Base-by-base conservation (phyloP, 2,113 vertebrate genomes). In the Forbesichthys agassizii region DNA sequence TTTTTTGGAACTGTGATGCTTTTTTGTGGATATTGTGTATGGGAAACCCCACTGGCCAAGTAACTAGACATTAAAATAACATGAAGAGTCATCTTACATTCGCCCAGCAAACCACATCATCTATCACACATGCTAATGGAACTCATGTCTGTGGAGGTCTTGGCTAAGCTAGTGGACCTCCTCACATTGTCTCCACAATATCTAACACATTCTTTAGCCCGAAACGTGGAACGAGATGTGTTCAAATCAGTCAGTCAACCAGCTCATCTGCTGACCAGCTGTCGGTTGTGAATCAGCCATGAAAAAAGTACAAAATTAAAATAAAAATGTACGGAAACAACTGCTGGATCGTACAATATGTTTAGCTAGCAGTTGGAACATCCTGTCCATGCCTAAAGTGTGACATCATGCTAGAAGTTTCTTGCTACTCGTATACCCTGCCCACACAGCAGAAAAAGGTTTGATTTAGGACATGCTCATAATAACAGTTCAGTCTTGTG, bases 181-280 rank as follows among this genome's bases (percentile, higher is more conserved):
- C 73, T 88, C 78, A 84, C 48, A 2, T 64, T 67, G 49, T 68
- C 54, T 69, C 61, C 46, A 49, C 60, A 33, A 20, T 68, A 78
- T 81, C 74, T 72, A 74, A 61, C 3, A 0, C 16, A 61, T 77
- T 53, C 63, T 81, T 67, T 80, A 13, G 71, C 48, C 11, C 46
- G 60, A 36, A 73, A 33, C 47, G 3, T 64, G 59, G 59, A 77
- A 64, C 27, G 11, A 73, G 72, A 65, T 56, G 67, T 52, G 69
- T 49, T 69, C 0, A 53, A 62, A 10, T 49, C 3, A 48, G 6
- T 63, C 46, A 63, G 69, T 79, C 18, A 71, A 64, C 54, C 0
- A 3, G 49, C 65, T 79, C 80, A 77, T 76, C 64, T 74, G 76
- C 66, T 47, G 53, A 54, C 33, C 85, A 85, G 81, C 74, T 82